These are phyloP conservation scores for Tenthredo amoena DNA, from an alignment of 2,888 invertebrate genomes.

Conservation along the genomic window DNA sequence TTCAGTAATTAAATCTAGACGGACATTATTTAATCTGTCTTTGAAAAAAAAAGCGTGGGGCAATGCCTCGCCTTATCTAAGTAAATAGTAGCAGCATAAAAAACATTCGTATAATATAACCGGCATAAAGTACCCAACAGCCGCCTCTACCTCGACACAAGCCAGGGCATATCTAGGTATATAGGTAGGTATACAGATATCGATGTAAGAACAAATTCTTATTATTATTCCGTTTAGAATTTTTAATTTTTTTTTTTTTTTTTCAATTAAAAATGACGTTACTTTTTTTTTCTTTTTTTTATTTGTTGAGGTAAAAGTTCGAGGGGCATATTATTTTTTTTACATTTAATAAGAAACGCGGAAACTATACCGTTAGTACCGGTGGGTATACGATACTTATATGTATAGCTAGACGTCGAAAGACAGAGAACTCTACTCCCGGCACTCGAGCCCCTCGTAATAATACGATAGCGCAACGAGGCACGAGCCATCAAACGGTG, in stretches of 20 bases:
- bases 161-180: background rate
- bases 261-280: no score
- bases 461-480: constrained; percentile 56
- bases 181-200: background rate
- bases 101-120: constrained; percentile 3
- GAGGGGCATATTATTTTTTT: no score
- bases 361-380: background rate
- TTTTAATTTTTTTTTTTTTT: background rate
- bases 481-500: constrained; percentile 75
- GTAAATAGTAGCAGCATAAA: constrained; percentile 49
- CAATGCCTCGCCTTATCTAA: constrained; percentile 52
- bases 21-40: constrained; percentile 40
- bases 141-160: background rate
- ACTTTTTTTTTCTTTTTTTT: background rate
- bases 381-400: background rate
- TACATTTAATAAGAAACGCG: background rate
- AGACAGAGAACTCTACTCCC: background rate
- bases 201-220: background rate
- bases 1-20: background rate
- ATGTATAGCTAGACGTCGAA: background rate
- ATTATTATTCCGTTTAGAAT: no score
- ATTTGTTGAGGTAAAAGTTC: no score
- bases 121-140: background rate
- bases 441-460: constrained; percentile 51
- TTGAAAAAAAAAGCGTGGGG: background rate